These are phyloP conservation scores for Cliona cf. orientalis DNA, from an alignment of 37 sponge, comb jelly and placozoan species.

Conservation along the genomic window DNA sequence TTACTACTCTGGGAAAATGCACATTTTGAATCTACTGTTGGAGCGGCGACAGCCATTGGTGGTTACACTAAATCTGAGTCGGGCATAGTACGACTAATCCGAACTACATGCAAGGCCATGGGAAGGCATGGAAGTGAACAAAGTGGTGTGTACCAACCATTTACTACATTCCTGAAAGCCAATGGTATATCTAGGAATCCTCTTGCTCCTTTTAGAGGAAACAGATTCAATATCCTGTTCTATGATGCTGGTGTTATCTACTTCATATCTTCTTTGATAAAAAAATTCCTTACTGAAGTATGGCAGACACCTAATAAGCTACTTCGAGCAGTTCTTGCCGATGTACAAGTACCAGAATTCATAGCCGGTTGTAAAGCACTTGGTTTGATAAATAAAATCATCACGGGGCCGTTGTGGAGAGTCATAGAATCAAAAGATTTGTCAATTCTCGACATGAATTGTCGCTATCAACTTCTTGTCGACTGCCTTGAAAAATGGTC, in stretches of 20 bases:
- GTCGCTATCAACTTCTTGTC: neutral
- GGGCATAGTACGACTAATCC: slow-evolving; percentile 12
- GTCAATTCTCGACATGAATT: slow-evolving; percentile 40
- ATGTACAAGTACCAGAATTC: slow-evolving; percentile 7
- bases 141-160: slow-evolving; percentile 31
- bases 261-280: neutral
- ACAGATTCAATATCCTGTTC: slow-evolving; percentile 49
- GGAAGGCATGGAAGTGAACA: slow-evolving; percentile 36
- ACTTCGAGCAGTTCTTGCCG: slow-evolving; percentile 19
- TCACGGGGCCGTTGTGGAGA: slow-evolving; percentile 55
- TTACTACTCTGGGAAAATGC: slow-evolving; percentile 20
- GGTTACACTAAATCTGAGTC: slow-evolving; percentile 8
- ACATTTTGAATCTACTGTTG: neutral
- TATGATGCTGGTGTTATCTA: slow-evolving; percentile 43
- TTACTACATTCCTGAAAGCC: neutral
- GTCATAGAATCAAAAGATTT: slow-evolving; percentile 21
- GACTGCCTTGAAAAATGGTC: slow-evolving; percentile 20
- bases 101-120: slow-evolving; percentile 44
- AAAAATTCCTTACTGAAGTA: slow-evolving; percentile 17
- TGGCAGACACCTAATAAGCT: slow-evolving; percentile 36
- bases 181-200: slow-evolving; percentile 19
- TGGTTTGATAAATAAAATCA: slow-evolving; percentile 31
- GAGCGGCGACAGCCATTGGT: neutral
- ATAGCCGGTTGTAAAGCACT: slow-evolving; percentile 25
- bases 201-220: slow-evolving; percentile 33